Conservation (phyloP, 2,888 invertebrate species). For the Lysandra bellargus region DNA sequence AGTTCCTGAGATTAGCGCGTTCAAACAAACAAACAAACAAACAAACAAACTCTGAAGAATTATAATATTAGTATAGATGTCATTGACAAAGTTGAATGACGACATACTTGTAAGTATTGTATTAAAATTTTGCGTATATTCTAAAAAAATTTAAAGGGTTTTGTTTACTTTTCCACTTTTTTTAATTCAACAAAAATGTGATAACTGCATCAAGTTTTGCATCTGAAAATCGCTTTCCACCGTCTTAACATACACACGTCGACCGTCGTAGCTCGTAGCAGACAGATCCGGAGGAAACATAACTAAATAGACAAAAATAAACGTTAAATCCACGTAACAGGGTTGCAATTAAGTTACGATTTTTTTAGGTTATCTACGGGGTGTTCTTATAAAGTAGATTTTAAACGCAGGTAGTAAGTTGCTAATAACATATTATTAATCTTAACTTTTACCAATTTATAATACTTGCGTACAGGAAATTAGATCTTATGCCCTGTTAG, state of each 20-base stretch:
- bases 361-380: background rate
- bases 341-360: slow-evolving; percentile 22
- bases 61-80: too few relatives aligned
- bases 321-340: background rate
- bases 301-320: slow-evolving; percentile 4
- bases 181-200: slow-evolving; percentile 20
- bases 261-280: slow-evolving; percentile 36
- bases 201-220: slow-evolving; percentile 36
- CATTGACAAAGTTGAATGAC: too few relatives aligned
- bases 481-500: background rate
- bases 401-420: background rate
- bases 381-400: background rate
- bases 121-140: too few relatives aligned
- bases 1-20: too few relatives aligned
- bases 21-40: too few relatives aligned
- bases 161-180: too few relatives aligned
- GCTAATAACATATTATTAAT: too few relatives aligned
- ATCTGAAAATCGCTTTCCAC: slow-evolving; percentile 44
- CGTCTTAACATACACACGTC: slow-evolving; percentile 50
- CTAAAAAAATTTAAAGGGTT: too few relatives aligned
- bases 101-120: too few relatives aligned
- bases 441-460: background rate
- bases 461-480: background rate
- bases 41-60: too few relatives aligned
- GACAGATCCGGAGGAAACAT: slow-evolving; percentile 7